A percentile compares a stretch with the other conserved stretches of the same genome.
These are phyloP conservation scores for Eupleurogrammus muticus DNA, from an alignment of 2,797 vertebrate genomes.

Conservation along the genomic window DNA sequence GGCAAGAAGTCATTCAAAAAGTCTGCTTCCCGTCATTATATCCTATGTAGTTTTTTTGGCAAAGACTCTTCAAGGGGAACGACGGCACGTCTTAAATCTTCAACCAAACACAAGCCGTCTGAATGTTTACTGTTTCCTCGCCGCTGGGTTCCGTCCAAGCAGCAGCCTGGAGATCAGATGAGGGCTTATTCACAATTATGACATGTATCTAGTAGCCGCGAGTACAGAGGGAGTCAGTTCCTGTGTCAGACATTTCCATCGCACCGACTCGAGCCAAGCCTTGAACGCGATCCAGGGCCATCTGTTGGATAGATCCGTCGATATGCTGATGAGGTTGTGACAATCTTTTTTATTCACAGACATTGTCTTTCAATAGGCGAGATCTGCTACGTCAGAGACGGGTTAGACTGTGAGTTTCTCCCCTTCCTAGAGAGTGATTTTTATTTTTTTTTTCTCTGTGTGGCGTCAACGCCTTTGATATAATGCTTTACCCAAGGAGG, in stretches of 20 bases:
- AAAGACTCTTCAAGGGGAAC: not conserved
- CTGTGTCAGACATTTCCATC: slow-evolving; percentile 70
- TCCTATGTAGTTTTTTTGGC: slow-evolving; percentile 22
- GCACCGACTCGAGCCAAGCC: slow-evolving; percentile 65
- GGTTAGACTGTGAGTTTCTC: slow-evolving; percentile 14
- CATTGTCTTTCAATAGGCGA: slow-evolving; percentile 34
- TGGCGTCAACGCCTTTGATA: not conserved
- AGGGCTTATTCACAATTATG: slow-evolving; percentile 55
- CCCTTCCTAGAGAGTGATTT: not conserved
- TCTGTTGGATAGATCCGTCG: slow-evolving; percentile 71
- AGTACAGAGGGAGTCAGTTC: slow-evolving; percentile 55
- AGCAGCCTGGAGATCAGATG: slow-evolving; percentile 36
- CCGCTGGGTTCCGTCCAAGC: slow-evolving; percentile 29
- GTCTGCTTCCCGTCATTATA: slow-evolving; percentile 26
- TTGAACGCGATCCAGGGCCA: slow-evolving; percentile 73
- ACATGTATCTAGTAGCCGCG: slow-evolving; percentile 46
- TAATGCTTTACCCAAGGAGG: not conserved
- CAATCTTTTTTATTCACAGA: slow-evolving; percentile 58
- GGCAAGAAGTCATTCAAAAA: slow-evolving; percentile 41
- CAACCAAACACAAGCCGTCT: not conserved
- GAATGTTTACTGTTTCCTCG: not conserved
- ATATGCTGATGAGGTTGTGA: slow-evolving; percentile 64
- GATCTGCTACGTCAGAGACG: slow-evolving; percentile 30
- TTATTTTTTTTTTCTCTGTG: not conserved
- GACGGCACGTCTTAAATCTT: not conserved